These are phyloP conservation scores for Morone saxatilis DNA, from an alignment of 2,113 vertebrate genomes.

Conservation along the genomic window DNA sequence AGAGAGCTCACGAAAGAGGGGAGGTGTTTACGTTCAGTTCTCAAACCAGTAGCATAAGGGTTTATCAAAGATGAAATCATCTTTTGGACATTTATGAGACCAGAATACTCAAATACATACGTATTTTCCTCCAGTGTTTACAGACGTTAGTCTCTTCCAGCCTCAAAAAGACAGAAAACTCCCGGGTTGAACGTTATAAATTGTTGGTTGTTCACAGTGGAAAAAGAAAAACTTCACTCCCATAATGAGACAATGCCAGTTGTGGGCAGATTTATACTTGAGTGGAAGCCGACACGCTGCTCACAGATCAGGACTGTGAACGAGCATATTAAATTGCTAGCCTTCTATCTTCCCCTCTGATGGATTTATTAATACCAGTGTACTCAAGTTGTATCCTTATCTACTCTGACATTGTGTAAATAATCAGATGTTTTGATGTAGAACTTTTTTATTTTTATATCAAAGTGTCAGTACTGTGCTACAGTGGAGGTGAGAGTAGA, in stretches of 20 bases:
- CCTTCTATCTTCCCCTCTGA: slow-evolving; percentile 77
- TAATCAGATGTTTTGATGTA: slow-evolving; percentile 87
- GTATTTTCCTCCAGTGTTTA: slow-evolving; percentile 68
- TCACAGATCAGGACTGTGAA: slow-evolving; percentile 21
- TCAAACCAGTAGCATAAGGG: slow-evolving; percentile 90
- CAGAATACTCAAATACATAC: slow-evolving; percentile 26
- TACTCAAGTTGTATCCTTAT: slow-evolving; percentile 86
- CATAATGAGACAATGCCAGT: slow-evolving; percentile 25
- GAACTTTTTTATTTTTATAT: slow-evolving; percentile 84
- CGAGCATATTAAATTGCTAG: slow-evolving; percentile 50
- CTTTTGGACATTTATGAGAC: slow-evolving; percentile 33
- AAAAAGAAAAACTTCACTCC: not conserved
- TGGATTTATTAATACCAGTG: slow-evolving; percentile 83
- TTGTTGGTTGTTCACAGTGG: slow-evolving; percentile 13
- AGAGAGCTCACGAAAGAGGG: slow-evolving; percentile 97
- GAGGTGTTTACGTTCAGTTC: slow-evolving; percentile 93
- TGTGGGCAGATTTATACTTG: not conserved
- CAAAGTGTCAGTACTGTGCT: slow-evolving; percentile 83
- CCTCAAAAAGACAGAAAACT: slow-evolving; percentile 27
- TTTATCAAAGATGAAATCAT: slow-evolving; percentile 63
- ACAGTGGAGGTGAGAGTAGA: slow-evolving; percentile 83
- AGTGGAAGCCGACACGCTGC: slow-evolving; percentile 25
- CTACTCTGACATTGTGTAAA: slow-evolving; percentile 89
- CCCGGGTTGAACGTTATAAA: not conserved
- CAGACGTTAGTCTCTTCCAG: slow-evolving; percentile 47